Evolutionary conservation across 2,888 invertebrate genomes (phyloP).

Genomic region (Clistopyga incitator): DNA sequence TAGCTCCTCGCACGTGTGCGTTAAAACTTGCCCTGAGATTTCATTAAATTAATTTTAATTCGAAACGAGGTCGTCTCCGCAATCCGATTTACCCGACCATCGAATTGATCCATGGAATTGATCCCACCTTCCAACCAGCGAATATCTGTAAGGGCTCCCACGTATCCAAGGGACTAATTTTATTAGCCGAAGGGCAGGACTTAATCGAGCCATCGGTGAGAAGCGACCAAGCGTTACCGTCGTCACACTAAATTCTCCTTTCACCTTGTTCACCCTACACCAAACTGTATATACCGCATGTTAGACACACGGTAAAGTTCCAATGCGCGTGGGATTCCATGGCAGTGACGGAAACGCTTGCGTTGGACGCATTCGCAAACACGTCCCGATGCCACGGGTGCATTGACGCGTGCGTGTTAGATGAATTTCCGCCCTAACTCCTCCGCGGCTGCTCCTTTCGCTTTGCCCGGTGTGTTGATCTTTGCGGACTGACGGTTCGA

Average conservation of each 20-base stretch:
- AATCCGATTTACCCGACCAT: not conserved
- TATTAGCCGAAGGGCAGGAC: constrained; percentile 23
- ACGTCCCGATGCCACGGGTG: not conserved
- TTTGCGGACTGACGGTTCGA: not conserved
- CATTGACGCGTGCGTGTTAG: constrained; percentile 17
- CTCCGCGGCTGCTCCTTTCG: not conserved
- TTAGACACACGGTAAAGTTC: not conserved
- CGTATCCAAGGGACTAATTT: constrained; percentile 19
- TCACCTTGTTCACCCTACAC: not conserved
- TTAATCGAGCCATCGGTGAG: constrained; percentile 3
- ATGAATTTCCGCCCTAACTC: constrained; percentile 22
- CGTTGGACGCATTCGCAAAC: constrained; percentile 18
- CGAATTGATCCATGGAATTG: not conserved
- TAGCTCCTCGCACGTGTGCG: too few species aligned
- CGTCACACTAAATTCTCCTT: constrained; percentile 16
- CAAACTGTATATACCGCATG: not conserved
- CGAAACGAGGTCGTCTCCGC: not conserved
- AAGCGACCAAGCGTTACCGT: constrained; percentile 11
- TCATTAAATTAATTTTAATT: not conserved
- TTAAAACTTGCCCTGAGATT: too few species aligned
- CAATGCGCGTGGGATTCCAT: not conserved
- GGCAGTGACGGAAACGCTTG: not conserved
- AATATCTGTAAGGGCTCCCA: not conserved
- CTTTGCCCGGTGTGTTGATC: constrained; percentile 13
- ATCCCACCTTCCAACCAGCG: not conserved